Percentiles rank a stretch among this genome's conserved stretches.
Evolutionary conservation across 1,140 invertebrate genomes (phyloP).

Genomic region (Macrobrachium rosenbergii): DNA sequence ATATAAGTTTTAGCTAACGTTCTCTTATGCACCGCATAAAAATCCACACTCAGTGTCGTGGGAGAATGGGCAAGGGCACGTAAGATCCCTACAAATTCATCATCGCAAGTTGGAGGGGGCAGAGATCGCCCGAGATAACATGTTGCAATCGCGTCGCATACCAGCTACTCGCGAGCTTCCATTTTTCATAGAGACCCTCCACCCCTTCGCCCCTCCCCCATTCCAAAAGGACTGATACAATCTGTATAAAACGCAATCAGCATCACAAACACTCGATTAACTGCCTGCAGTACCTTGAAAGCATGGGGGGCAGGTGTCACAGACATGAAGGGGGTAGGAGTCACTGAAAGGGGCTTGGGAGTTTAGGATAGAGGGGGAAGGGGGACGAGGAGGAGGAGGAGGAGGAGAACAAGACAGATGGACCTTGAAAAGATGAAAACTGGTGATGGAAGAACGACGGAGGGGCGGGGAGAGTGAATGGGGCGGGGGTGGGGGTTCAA

Average conservation of each 20-base stretch:
- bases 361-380: background rate
- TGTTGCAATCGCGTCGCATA: too few species aligned
- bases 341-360: background rate
- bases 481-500: background rate
- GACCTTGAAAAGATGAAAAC: background rate
- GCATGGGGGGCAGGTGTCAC: too few species aligned
- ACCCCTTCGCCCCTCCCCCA: background rate
- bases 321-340: background rate
- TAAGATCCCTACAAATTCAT: too few species aligned
- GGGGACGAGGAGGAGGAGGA: background rate
- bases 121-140: too few species aligned
- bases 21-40: too few species aligned
- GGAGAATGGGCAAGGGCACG: too few species aligned
- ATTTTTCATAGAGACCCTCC: too few species aligned
- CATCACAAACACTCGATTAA: background rate
- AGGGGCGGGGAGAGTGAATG: background rate
- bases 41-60: too few species aligned
- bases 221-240: background rate
- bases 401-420: too few species aligned
- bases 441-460: background rate
- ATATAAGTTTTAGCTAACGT: too few species aligned
- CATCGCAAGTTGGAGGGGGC: too few species aligned
- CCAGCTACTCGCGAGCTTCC: too few species aligned
- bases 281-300: background rate
- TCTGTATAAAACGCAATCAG: background rate